Percentiles rank a stretch among this genome's conserved stretches.
These are phyloP conservation scores for Tenthredo mesomela DNA, from an alignment of 2,888 invertebrate genomes.

Conservation along the genomic window DNA sequence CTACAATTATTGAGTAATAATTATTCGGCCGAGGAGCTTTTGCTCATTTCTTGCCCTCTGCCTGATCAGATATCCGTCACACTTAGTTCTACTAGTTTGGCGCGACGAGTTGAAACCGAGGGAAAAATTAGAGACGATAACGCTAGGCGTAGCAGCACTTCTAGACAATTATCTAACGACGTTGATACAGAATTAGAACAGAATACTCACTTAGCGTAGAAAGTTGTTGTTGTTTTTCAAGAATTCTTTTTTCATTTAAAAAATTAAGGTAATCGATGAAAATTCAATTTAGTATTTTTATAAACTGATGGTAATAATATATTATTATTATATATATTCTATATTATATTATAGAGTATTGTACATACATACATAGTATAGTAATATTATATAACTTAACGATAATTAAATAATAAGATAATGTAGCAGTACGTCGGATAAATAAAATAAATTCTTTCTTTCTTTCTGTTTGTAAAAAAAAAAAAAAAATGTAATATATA, in stretches of 20 bases:
- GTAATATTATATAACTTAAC: background rate
- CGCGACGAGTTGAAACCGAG: constrained; percentile 47
- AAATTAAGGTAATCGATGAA: too few species aligned
- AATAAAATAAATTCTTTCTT: background rate
- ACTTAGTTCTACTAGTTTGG: constrained; percentile 88
- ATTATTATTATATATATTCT: background rate
- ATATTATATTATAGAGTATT: background rate
- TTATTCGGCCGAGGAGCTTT: constrained; percentile 90
- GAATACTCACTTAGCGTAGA: background rate
- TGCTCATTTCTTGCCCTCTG: constrained; percentile 94
- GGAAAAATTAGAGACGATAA: background rate
- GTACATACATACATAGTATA: too few species aligned
- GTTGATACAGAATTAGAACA: background rate
- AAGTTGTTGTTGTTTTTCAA: too few species aligned
- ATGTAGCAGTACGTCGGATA: constrained; percentile 16
- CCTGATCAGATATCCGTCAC: constrained; percentile 96
- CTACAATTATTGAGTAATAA: constrained; percentile 88
- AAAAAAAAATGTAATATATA: background rate
- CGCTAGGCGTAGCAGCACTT: background rate
- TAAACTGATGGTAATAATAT: constrained; percentile 20
- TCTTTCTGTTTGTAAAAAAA: background rate
- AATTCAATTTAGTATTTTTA: constrained; percentile 39
- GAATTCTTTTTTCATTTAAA: too few species aligned
- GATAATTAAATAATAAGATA: background rate
- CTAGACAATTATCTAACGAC: background rate